Evolutionary conservation across 2,797 vertebrate genomes (phyloP).

Genomic region (Thaleichthys pacificus): DNA sequence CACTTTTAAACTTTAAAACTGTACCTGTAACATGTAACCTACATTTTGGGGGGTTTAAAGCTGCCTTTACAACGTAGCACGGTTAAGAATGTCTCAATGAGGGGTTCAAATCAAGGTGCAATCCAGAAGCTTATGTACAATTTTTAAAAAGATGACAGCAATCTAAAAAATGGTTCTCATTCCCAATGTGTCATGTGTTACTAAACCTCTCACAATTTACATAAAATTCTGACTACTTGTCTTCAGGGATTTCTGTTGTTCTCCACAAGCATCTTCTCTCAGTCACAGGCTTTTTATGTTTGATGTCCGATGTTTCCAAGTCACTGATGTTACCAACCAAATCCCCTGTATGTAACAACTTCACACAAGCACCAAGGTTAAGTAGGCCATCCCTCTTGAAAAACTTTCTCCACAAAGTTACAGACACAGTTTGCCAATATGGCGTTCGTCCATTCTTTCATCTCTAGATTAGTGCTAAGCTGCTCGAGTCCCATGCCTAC

Average conservation of each 20-base stretch:
- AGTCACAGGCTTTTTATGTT: background rate
- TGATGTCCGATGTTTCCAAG: constrained; percentile 11
- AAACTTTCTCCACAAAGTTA: constrained; percentile 5
- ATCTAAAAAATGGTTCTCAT: background rate
- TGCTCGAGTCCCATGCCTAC: constrained; percentile 5
- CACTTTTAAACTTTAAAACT: constrained; percentile 25
- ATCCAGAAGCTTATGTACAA: too few species aligned
- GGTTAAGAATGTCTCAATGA: too few species aligned
- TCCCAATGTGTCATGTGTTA: background rate
- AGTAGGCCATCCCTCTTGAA: background rate
- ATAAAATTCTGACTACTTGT: too few species aligned
- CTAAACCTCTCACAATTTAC: too few species aligned
- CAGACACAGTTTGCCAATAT: constrained; percentile 4
- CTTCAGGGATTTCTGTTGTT: background rate
- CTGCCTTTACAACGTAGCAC: too few species aligned
- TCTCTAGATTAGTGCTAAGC: constrained; percentile 19
- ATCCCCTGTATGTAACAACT: constrained; percentile 12
- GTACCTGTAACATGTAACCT: too few species aligned
- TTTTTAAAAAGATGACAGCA: too few species aligned
- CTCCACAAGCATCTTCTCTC: background rate
- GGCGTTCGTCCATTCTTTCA: constrained; percentile 9
- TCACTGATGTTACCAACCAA: constrained; percentile 18
- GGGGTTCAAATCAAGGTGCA: too few species aligned
- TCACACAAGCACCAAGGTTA: constrained; percentile 12
- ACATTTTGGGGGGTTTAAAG: background rate